Conservation (phyloP, 2,888 invertebrate species). For the Oscheius sp. region DNA sequence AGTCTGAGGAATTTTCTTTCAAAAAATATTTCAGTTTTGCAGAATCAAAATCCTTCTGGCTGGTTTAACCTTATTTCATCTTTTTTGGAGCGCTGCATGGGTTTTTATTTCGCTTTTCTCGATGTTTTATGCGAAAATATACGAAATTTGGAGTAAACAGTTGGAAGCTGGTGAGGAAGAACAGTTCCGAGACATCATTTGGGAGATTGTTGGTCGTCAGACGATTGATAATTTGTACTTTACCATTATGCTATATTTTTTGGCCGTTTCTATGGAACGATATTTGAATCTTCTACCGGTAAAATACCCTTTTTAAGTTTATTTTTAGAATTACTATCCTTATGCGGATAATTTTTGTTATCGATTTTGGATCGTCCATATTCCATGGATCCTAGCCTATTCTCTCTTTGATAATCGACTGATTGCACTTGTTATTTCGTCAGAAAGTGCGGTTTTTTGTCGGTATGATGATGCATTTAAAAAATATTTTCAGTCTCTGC, state of each 20-base stretch:
- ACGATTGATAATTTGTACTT: not conserved
- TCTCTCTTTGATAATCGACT: slow-evolving; percentile 19
- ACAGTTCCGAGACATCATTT: not conserved
- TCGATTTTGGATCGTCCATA: not conserved
- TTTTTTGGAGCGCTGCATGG: slow-evolving; percentile 17
- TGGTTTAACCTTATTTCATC: not conserved
- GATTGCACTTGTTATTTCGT: slow-evolving; percentile 4
- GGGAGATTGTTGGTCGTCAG: slow-evolving; percentile 16
- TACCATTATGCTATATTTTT: slow-evolving; percentile 7
- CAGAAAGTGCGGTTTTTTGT: slow-evolving; percentile 15
- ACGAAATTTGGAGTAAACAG: not conserved
- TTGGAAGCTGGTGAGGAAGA: not conserved
- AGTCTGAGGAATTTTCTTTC: slow-evolving; percentile 2
- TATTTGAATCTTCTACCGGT: slow-evolving; percentile 18
- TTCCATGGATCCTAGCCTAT: slow-evolving; percentile 7
- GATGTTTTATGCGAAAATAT: not conserved
- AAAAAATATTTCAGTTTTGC: not conserved
- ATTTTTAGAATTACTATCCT: slow-evolving; percentile 17
- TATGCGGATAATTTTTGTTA: not conserved
- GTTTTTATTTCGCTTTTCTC: slow-evolving; percentile 5
- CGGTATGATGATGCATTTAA: not conserved
- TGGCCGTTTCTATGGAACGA: slow-evolving; percentile 3
- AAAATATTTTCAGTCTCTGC: slow-evolving; percentile 7
- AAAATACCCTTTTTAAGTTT: not conserved
- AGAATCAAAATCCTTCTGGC: slow-evolving; percentile 13